A percentile compares a stretch with the other conserved stretches of the same genome.
Conservation (phyloP, 2,888 invertebrate genomes). For the Synanthedon vespiformis region DNA sequence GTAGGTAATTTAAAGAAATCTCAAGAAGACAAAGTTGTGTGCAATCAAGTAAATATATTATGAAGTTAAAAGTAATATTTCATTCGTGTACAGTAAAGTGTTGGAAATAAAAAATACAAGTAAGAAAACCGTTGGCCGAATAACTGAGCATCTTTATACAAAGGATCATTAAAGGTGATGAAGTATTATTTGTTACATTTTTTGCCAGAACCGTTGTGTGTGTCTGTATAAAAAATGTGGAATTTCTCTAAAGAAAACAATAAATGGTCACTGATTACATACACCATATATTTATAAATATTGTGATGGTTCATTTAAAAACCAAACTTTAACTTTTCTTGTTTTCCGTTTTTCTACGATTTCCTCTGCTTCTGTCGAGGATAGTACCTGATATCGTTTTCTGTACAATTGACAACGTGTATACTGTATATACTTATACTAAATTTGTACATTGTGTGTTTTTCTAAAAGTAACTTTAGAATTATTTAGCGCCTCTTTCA, state of each 20-base stretch:
- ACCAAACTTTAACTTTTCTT: neutral
- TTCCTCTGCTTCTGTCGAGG: too few species aligned
- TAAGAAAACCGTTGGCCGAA: neutral
- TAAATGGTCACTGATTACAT: neutral
- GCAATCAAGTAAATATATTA: neutral
- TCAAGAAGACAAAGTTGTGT: too few species aligned
- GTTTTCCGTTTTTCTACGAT: neutral
- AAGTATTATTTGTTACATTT: neutral
- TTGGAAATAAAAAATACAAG: neutral
- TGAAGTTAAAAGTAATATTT: neutral
- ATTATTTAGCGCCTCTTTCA: too few species aligned
- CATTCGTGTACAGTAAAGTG: neutral
- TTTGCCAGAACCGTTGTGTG: neutral
- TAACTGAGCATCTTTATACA: neutral
- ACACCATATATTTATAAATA: neutral
- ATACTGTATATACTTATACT: too few species aligned
- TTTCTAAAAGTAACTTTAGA: too few species aligned
- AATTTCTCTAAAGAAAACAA: neutral
- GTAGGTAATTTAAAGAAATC: too few species aligned
- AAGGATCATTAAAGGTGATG: neutral
- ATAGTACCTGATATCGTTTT: too few species aligned
- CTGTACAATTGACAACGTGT: too few species aligned
- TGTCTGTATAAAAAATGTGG: neutral
- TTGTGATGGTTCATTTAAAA: neutral
- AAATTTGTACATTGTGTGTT: too few species aligned